phyloP scores from a whole-genome alignment of 2,888 invertebrate species.

The Galeruca laticollis region DNA sequence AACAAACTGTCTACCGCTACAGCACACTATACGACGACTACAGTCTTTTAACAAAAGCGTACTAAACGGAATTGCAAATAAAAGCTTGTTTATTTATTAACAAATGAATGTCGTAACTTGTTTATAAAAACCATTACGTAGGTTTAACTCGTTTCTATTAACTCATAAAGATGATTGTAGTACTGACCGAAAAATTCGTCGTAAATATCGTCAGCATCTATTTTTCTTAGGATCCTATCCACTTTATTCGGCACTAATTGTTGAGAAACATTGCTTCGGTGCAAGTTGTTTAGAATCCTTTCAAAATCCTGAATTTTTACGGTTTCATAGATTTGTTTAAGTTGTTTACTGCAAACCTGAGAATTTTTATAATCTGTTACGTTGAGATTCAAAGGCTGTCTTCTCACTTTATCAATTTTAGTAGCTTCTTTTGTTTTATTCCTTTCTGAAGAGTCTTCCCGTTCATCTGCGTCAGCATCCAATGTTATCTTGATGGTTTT shows the following conservation, averaged over 20 bases:
- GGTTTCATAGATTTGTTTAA: conserved; percentile 72
- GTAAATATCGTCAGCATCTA: conserved; percentile 67
- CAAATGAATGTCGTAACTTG: conserved; percentile 42
- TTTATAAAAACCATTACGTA: conserved; percentile 41
- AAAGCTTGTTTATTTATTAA: conserved; percentile 40
- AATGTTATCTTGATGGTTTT: conserved; percentile 42
- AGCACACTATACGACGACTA: conserved; percentile 34
- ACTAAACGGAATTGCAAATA: conserved; percentile 37
- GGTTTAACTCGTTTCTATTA: conserved; percentile 41
- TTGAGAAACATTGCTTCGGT: conserved; percentile 63
- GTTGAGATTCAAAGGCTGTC: conserved; percentile 44
- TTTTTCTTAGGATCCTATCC: conserved; percentile 63
- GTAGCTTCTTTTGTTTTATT: not conserved
- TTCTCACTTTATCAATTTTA: conserved; percentile 15
- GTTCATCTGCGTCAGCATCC: conserved; percentile 7
- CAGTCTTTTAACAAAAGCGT: conserved; percentile 26
- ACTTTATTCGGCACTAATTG: conserved; percentile 65
- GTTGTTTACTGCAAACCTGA: conserved; percentile 53
- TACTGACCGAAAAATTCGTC: conserved; percentile 70
- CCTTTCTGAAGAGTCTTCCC: conserved; percentile 10
- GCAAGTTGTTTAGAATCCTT: conserved; percentile 70
- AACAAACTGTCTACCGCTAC: conserved; percentile 31
- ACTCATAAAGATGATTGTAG: conserved; percentile 63
- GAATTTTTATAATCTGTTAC: conserved; percentile 61
- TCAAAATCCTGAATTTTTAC: conserved; percentile 72